phyloP scores from a whole-genome alignment of 2,888 invertebrate species.

The Sesamia inferens region DNA sequence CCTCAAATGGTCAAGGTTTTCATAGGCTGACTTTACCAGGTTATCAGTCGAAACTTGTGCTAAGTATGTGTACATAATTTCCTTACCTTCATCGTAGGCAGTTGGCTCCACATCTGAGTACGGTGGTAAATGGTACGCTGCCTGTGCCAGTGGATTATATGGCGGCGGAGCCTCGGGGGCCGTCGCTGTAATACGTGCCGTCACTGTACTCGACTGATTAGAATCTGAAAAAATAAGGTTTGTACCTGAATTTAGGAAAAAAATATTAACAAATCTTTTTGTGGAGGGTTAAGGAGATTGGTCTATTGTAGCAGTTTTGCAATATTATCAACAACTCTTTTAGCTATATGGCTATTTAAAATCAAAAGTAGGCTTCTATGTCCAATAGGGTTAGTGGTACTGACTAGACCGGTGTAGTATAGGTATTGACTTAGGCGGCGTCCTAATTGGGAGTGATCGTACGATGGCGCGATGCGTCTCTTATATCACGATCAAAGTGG shows the following conservation, averaged over 20 bases:
- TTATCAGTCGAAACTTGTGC: neutral
- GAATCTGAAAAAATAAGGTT: conserved; percentile 40
- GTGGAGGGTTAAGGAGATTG: neutral
- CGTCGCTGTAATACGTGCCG: conserved; percentile 59
- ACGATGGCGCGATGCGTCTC: no score
- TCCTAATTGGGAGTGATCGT: no score
- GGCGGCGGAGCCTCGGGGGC: conserved; percentile 81
- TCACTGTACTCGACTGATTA: conserved; percentile 48
- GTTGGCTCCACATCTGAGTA: conserved; percentile 42
- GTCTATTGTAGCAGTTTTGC: conserved; percentile 1
- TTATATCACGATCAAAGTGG: no score
- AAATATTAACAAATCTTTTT: neutral
- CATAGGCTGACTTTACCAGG: neutral
- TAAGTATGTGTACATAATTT: no score
- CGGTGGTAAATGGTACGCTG: conserved; percentile 50
- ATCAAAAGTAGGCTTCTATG: no score
- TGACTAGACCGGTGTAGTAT: neutral
- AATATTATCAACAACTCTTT: neutral
- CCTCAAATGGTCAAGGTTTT: conserved; percentile 18
- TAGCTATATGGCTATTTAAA: neutral
- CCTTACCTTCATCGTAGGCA: conserved; percentile 43
- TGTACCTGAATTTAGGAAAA: neutral
- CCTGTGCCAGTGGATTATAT: conserved; percentile 71
- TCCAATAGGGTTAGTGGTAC: neutral
- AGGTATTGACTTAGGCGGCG: neutral